Percentiles rank a stretch among this genome's conserved stretches.
phyloP scores from a whole-genome alignment of 2,797 vertebrate genomes.

The Rhinatrema bivittatum region DNA sequence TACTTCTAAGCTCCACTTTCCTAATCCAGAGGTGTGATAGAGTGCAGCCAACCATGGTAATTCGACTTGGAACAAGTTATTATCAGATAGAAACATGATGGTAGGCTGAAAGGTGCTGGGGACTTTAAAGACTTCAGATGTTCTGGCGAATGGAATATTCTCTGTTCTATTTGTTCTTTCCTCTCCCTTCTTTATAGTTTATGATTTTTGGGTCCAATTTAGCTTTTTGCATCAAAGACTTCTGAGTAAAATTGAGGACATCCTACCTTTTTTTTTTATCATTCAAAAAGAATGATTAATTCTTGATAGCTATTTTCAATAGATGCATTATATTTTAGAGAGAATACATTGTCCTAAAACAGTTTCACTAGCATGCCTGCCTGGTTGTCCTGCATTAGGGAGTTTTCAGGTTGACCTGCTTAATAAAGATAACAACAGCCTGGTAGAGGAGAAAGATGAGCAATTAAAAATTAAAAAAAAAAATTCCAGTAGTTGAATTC shows the following conservation, averaged over 20 bases:
- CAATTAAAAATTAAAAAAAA: constrained; percentile 5
- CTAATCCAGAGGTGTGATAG: constrained; percentile 59
- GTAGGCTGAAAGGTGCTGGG: constrained; percentile 32
- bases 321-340: background rate
- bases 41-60: constrained; percentile 56
- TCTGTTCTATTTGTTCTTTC: constrained; percentile 22
- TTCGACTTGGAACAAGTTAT: constrained; percentile 57
- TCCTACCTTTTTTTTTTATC: background rate
- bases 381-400: background rate
- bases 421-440: background rate
- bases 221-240: background rate
- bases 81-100: constrained; percentile 42
- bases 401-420: background rate
- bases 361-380: no score
- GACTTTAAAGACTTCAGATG: constrained; percentile 37
- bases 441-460: background rate
- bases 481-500: background rate
- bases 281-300: background rate
- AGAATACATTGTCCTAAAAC: background rate
- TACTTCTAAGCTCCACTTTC: constrained; percentile 46
- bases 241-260: background rate
- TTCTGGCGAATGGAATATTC: constrained; percentile 20
- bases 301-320: background rate
- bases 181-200: constrained; percentile 7
- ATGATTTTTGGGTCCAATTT: background rate